Evolutionary conservation across 2,888 invertebrate genomes (phyloP), one percentile per base, ranked within the genome.

Genomic region (Agonopterix alstromeriana): DNA sequence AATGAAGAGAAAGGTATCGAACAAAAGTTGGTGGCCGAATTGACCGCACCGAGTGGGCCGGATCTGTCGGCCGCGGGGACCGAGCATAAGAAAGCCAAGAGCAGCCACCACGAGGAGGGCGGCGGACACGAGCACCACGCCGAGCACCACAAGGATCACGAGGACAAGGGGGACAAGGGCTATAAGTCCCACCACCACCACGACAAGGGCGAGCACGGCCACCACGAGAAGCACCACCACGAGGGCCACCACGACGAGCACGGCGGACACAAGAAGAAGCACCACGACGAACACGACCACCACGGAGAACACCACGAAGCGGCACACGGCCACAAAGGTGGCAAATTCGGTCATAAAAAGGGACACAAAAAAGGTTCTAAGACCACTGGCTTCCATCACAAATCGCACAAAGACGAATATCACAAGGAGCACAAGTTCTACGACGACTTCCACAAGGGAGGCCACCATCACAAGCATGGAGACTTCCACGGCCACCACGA

Each of bases 341-440:
- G 93, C 1, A 95, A 95, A 66, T 93, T 93, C 69, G 94, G 94
- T 3, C 94, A 94, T 65, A 94, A 95, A 69, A 95, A 95, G 63
- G 94, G 94, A 1, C 95, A 95, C 78, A 95, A 95, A 65, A 95
- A 95, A 66, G 95, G 95, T 1, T 94, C 95, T 55, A 95, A 95
- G 67, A 94, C 95, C 10, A 92, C 94, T 51, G 95, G 95, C 8
- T 95, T 92, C 75, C 96, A 96, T 67, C 94, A 95, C 77, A 95
- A 95, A 68, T 93, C 94, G 40, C 94, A 95, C 78, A 96, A 96
- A 72, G 96, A 96, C 67, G 96, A 96, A 71, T 95, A 94, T 70
- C 93, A 94, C 65, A 96, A 96, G 75, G 94, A 95, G 67, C 95
- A 95, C 76, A 95, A 95, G 77, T 96, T 96, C 89, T 96, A 96